phyloP scores from a whole-genome alignment of 2,113 vertebrate species.

The Mesitornis unicolor region DNA sequence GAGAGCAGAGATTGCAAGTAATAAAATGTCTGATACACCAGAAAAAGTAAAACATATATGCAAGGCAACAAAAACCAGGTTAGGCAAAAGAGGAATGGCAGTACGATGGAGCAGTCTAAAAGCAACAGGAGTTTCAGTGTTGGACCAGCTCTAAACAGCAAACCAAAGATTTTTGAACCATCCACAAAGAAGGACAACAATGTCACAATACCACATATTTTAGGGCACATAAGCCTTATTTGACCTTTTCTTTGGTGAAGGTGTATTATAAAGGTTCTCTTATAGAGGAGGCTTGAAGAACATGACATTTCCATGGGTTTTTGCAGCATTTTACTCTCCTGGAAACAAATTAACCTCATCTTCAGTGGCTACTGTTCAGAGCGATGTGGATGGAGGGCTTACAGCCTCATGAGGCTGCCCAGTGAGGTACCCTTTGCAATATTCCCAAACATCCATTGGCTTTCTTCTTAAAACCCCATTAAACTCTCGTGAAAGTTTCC shows the following conservation, averaged over 20 bases:
- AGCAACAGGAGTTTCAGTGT: background rate
- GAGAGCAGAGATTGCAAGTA: background rate
- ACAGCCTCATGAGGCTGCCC: background rate
- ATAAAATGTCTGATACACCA: background rate
- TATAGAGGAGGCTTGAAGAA: background rate
- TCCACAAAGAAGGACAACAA: fast-evolving
- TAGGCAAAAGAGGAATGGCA: background rate
- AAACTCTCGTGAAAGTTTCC: background rate
- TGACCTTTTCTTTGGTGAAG: background rate
- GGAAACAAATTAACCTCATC: background rate
- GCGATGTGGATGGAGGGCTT: background rate
- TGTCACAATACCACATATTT: background rate
- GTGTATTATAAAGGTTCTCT: background rate
- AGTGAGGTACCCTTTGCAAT: background rate
- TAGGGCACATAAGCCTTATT: background rate
- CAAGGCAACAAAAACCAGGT: background rate
- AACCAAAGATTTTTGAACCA: background rate
- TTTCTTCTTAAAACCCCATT: background rate
- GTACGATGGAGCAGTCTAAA: background rate
- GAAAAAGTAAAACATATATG: background rate
- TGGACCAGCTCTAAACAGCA: background rate
- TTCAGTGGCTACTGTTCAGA: background rate
- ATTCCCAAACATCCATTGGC: background rate
- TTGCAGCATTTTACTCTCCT: background rate
- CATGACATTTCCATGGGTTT: fast-evolving